Evolutionary conservation across 2,888 invertebrate species (phyloP), one percentile per base, ranked within the genome.

Genomic region (Harpagoxenus sublaevis): DNA sequence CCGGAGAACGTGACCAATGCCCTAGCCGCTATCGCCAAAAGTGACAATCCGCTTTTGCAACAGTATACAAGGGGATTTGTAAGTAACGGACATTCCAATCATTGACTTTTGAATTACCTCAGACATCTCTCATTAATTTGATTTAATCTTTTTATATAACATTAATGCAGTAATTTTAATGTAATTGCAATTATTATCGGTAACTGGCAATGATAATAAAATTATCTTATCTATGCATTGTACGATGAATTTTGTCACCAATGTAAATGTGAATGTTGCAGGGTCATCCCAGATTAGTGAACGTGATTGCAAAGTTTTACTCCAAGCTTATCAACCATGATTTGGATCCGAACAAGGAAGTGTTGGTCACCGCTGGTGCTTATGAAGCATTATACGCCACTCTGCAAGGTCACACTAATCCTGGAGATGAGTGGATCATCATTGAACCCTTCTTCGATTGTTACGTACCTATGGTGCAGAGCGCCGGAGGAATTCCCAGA

Each of bases 391-490:
- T 99, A 0, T 99, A 97, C 95, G 97, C 97, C 70, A 95, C 98
- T 12, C 97, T 99, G 86, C 96, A 98, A 94, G 98, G 99, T 8
- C 98, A 99, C 93, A 97, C 99, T 10, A 98, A 98, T 91, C 96
- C 96, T 1, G 99, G 97, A 0, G 98, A 98, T 94, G 98, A 99
- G 96, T 99, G 98, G 83, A 99, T 99, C 85, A 98, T 99, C 39
- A 99, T 99, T 88, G 99, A 99, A 94, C 99, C 99, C 0, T 99
- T 97, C 95, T 99, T 99, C 94, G 99, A 99, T 95, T 99, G 99
- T 94, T 99, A 99, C 93, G 98, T 98, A 90, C 99, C 99, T 1
- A 99, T 99, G 98, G 98, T 99, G 18, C 96, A 96, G 89, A 97
- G 97, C 91, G 98, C 99, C 2, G 98, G 98, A 1, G 99, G 99